Percentiles rank a stretch among this genome's conserved stretches.
Evolutionary conservation across 2,888 invertebrate genomes (phyloP).

Genomic region (Formica aserva): DNA sequence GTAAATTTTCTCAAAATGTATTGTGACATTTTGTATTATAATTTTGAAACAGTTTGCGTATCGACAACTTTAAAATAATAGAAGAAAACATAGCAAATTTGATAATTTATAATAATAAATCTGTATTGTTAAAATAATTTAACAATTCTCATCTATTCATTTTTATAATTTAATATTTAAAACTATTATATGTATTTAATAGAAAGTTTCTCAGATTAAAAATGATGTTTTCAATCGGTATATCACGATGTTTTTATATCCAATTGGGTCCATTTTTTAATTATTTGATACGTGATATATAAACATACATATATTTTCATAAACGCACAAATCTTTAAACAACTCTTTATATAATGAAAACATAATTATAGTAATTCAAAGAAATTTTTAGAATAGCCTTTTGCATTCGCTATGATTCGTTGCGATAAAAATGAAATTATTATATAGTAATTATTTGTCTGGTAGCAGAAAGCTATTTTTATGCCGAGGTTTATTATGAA

Average conservation of each 20-base stretch:
- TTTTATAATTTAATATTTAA: slow-evolving; percentile 16
- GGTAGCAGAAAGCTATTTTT: slow-evolving; percentile 33
- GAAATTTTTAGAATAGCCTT: neutral
- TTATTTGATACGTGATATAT: neutral
- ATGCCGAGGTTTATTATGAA: slow-evolving; percentile 47
- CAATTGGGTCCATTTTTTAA: neutral
- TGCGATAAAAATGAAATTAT: slow-evolving; percentile 37
- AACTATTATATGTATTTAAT: neutral
- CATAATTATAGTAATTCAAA: neutral
- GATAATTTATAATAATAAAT: neutral
- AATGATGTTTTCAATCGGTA: neutral
- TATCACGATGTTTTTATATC: neutral
- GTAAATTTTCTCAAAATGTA: slow-evolving; percentile 1
- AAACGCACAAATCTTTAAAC: neutral
- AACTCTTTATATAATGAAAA: neutral
- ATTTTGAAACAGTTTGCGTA: neutral
- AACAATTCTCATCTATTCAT: neutral
- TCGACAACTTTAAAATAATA: slow-evolving; percentile 1
- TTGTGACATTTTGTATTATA: slow-evolving; percentile 1
- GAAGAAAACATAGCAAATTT: neutral
- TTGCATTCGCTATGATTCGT: slow-evolving; percentile 41
- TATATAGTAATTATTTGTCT: slow-evolving; percentile 46
- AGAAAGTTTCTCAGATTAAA: neutral
- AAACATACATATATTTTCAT: neutral
- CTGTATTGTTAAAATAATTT: neutral